Conservation (phyloP, 2,113 vertebrate species). For the Apaloderma vittatum region DNA sequence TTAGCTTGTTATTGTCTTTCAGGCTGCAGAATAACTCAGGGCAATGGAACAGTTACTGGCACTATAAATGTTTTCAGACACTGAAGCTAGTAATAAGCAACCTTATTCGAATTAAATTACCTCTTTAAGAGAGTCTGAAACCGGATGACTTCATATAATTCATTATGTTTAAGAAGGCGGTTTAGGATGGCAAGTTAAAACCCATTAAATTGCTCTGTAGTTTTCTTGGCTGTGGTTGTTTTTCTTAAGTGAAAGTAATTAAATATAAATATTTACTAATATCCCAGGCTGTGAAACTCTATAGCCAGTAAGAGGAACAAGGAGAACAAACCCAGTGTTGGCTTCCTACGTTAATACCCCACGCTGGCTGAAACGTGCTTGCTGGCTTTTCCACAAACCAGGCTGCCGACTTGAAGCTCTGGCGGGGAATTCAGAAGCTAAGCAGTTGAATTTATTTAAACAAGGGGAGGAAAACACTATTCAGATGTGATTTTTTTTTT, state of each 20-base stretch:
- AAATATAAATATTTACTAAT: constrained; percentile 74
- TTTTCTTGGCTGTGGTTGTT: constrained; percentile 61
- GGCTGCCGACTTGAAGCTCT: background rate
- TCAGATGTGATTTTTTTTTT: background rate
- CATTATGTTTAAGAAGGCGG: constrained; percentile 61
- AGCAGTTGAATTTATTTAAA: constrained; percentile 12
- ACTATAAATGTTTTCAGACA: constrained; percentile 67
- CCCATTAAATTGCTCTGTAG: constrained; percentile 64
- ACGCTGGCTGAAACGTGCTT: background rate
- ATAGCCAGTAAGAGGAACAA: constrained; percentile 42
- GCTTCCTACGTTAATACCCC: background rate
- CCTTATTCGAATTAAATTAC: constrained; percentile 72
- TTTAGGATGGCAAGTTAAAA: constrained; percentile 68
- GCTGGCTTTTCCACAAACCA: constrained; percentile 13
- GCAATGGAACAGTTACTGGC: constrained; percentile 53
- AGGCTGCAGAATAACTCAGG: constrained; percentile 27
- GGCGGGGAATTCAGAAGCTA: background rate
- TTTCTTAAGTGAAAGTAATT: constrained; percentile 70
- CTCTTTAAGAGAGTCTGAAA: constrained; percentile 69
- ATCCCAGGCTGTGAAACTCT: constrained; percentile 57
- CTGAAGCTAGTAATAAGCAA: constrained; percentile 53
- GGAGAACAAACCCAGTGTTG: background rate
- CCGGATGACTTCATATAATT: constrained; percentile 68
- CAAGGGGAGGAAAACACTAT: background rate
- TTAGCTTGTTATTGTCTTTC: constrained; percentile 38